A percentile compares a stretch with the other conserved stretches of the same genome.
Evolutionary conservation across 1,140 invertebrate genomes (phyloP).

Genomic region (Aphelenchoides fujianensis): DNA sequence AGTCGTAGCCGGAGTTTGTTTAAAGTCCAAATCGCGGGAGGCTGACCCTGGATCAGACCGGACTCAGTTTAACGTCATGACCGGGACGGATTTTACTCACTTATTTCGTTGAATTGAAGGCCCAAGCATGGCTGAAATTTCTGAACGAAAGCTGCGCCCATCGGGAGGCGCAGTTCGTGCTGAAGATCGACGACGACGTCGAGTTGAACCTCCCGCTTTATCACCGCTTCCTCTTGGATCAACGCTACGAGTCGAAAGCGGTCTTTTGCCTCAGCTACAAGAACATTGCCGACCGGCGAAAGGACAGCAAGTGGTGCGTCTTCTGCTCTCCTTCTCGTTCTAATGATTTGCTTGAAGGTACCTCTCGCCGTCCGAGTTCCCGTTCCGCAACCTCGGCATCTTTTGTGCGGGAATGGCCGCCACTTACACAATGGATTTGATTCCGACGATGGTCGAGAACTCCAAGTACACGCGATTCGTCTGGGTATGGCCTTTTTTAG

Average conservation of each 20-base stretch:
- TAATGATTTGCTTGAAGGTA: constrained; percentile 27
- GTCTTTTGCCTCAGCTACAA: constrained; percentile 35
- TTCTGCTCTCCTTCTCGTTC: too few relatives aligned
- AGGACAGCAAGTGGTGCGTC: constrained; percentile 28
- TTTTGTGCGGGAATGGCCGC: constrained; percentile 36
- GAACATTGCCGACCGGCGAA: constrained; percentile 28
- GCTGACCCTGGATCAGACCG: too few relatives aligned
- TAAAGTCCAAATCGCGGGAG: too few relatives aligned
- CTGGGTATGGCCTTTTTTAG: too few relatives aligned
- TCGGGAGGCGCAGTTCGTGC: constrained; percentile 21
- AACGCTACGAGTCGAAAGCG: constrained; percentile 7
- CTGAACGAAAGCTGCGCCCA: constrained; percentile 19
- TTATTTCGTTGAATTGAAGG: too few relatives aligned
- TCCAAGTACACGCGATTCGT: constrained; percentile 28
- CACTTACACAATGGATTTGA: constrained; percentile 25
- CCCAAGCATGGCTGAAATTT: constrained; percentile 28
- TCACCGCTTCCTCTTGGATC: constrained; percentile 17
- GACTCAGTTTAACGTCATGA: too few relatives aligned
- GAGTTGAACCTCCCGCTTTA: constrained; percentile 23
- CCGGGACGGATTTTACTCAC: too few relatives aligned
- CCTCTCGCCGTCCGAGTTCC: constrained; percentile 28
- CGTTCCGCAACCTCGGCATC: constrained; percentile 38
- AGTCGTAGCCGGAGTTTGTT: too few relatives aligned
- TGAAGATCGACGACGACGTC: constrained; percentile 36
- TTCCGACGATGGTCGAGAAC: constrained; percentile 32